Evolutionary conservation across 2,888 invertebrate species (phyloP).

Genomic region (Eristalis tenax): DNA sequence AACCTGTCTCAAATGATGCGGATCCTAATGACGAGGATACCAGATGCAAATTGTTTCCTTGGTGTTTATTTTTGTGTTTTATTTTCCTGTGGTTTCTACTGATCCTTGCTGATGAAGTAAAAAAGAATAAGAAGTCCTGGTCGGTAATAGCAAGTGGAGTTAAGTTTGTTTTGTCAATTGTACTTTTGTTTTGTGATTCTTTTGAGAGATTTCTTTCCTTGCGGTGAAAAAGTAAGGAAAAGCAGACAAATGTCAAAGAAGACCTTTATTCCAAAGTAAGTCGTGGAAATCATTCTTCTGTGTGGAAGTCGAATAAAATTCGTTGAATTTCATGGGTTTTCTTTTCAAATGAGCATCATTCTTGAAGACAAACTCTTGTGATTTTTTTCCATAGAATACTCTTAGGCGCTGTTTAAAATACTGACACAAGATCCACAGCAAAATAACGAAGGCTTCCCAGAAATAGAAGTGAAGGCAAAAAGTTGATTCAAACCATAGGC

Average conservation of each 20-base stretch:
- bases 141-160: background rate
- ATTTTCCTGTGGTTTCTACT: background rate
- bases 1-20: conserved; percentile 20
- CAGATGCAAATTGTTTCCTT: conserved; percentile 10
- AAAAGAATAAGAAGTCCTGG: background rate
- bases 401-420: background rate
- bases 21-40: conserved; percentile 26
- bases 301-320: background rate
- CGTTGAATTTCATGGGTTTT: background rate
- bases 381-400: background rate
- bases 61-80: background rate
- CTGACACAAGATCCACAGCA: too few species aligned
- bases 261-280: background rate
- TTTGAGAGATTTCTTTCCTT: background rate
- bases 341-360: background rate
- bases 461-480: too few species aligned
- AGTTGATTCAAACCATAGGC: too few species aligned
- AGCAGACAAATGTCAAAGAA: too few species aligned
- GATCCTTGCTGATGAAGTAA: background rate
- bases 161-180: background rate
- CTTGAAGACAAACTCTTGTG: background rate
- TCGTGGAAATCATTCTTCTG: background rate
- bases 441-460: too few species aligned
- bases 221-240: too few species aligned
- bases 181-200: background rate